Evolutionary conservation across 53 echinoderm and acorn worm genomes (phyloP).

Genomic region (Echinometra lucunter): DNA sequence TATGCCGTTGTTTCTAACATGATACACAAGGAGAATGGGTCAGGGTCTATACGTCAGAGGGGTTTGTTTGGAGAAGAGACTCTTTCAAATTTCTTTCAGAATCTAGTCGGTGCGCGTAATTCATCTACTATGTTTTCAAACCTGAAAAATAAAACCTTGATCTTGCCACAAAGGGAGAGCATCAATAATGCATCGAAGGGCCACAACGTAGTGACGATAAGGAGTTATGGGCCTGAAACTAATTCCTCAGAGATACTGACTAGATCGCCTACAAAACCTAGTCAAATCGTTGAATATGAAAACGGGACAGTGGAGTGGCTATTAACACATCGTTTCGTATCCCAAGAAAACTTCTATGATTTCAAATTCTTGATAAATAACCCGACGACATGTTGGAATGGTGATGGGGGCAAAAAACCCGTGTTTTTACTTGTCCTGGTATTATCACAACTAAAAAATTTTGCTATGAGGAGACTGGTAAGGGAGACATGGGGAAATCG

Average conservation of each 20-base stretch:
- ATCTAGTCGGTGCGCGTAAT: not conserved
- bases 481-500: slow-evolving; percentile 70
- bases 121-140: not conserved
- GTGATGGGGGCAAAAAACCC: not conserved
- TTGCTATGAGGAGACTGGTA: not conserved
- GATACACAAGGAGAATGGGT: not conserved
- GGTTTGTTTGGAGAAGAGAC: not conserved
- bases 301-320: not conserved
- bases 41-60: not conserved
- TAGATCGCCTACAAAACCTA: not conserved
- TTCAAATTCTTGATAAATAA: not conserved
- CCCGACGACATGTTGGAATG: not conserved
- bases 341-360: not conserved
- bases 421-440: not conserved
- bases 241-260: not conserved
- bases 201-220: not conserved
- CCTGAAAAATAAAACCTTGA: not conserved
- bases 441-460: not conserved
- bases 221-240: not conserved
- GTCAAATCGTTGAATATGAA: not conserved
- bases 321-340: not conserved
- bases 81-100: not conserved
- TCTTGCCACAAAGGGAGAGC: not conserved
- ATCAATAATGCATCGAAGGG: not conserved
- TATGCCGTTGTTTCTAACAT: not conserved